Evolutionary conservation across 1,140 invertebrate species (phyloP).

Genomic region (Lanistes nyassanus): DNA sequence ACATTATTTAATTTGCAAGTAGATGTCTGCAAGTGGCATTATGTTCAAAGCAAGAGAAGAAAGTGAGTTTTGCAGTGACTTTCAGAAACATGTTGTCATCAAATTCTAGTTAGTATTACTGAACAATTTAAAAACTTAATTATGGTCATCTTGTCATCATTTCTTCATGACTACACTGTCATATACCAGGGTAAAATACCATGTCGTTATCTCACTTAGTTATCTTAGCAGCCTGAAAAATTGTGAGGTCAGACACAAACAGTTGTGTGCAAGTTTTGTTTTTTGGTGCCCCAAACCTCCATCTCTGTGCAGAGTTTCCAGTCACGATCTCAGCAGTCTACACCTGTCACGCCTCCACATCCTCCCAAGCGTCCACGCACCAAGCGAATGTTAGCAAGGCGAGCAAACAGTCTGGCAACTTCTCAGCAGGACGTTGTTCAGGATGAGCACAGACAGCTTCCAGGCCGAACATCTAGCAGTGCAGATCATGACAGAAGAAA

Average conservation of each 20-base stretch:
- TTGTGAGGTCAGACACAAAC: background rate
- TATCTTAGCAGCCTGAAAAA: background rate
- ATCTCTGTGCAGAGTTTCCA: conserved; percentile 32
- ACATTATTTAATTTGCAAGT: too few relatives aligned
- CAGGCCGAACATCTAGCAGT: conserved; percentile 29
- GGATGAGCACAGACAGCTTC: background rate
- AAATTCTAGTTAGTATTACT: too few relatives aligned
- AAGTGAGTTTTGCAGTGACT: too few relatives aligned
- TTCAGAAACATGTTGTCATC: too few relatives aligned
- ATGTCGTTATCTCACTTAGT: background rate
- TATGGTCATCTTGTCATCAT: too few relatives aligned
- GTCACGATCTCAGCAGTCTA: conserved; percentile 33
- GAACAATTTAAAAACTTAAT: too few relatives aligned
- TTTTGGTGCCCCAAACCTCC: too few relatives aligned
- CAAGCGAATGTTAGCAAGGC: conserved; percentile 24
- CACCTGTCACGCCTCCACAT: conserved; percentile 44
- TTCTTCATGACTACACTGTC: too few relatives aligned
- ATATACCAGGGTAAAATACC: too few relatives aligned
- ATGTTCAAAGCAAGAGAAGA: too few relatives aligned
- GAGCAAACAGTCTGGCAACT: conserved; percentile 37
- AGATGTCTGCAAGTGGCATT: too few relatives aligned
- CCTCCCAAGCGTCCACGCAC: conserved; percentile 43
- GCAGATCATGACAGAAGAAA: conserved; percentile 36
- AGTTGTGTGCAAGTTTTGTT: background rate
- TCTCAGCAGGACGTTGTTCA: conserved; percentile 8